Evolutionary conservation across 2,888 invertebrate genomes (phyloP), one percentile per base, ranked within the genome.

Genomic region (Xanthia togata): DNA sequence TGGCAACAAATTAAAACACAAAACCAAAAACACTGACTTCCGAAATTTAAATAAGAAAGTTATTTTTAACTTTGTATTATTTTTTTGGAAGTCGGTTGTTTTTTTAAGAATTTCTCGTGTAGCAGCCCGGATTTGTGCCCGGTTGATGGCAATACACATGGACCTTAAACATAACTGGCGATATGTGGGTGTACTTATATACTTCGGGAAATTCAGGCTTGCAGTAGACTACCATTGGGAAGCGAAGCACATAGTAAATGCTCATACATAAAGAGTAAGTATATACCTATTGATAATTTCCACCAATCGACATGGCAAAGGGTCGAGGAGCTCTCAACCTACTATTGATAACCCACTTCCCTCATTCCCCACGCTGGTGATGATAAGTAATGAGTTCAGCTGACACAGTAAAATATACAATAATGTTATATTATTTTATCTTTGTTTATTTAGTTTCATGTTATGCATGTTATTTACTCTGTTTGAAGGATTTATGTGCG

Each of bases 331-430:
- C 44, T 65, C 50, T 68, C 35, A 67, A 35, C 47, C 77, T 12
- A 62, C 35, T 69, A 76, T 17, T 70, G 82, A 82, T 82, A 85
- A 82, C 77, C 85, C 62, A 76, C 53, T 85, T 77, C 78, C 77
- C 78, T 12, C 47, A 67, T 76, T 76, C 23, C 50, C 44, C 41
- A 31, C 53, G 62, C 17, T 50, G 26, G 6, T 41, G 77, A 82
- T 82, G 77, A 82, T 82, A 85, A 76, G 20, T 20, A 17, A 4
- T 31, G 55, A 59, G 59, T n/a, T 60, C 35, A 62, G 6, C 35
- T 60, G 60, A 68, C n/a, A 68, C 20, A 68, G 20, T 50, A 9
- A 41, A 23, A 38, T n/a, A 31, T 38, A 60, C 2, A 57, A 35
- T 47, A 23, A 2, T 17, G 2, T 38, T 41, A 41, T 57, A 20